These are phyloP conservation scores for Sebastes matsubarae DNA, from an alignment of 2,797 vertebrate species.

Conservation along the genomic window DNA sequence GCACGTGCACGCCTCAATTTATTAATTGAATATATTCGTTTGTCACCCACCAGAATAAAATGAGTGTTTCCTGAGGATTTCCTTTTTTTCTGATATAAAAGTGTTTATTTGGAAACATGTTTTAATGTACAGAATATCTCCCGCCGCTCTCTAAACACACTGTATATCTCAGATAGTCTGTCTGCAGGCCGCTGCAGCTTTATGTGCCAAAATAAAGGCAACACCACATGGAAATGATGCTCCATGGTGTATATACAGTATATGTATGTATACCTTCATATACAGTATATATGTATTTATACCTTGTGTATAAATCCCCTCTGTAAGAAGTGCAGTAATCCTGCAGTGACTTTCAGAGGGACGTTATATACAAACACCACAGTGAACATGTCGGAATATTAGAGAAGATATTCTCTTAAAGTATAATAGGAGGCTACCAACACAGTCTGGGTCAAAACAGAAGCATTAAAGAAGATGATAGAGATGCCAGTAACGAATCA, in stretches of 20 bases:
- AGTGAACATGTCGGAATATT: background rate
- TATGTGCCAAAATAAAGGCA: slow-evolving; percentile 1
- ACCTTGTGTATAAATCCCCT: background rate
- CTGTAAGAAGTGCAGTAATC: background rate
- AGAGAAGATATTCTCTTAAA: background rate
- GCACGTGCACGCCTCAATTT: background rate
- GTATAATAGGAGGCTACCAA: too few species aligned
- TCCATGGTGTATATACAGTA: background rate
- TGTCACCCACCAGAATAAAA: slow-evolving; percentile 12
- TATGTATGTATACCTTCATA: too few species aligned
- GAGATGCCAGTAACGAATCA: background rate
- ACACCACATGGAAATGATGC: background rate
- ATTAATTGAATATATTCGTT: slow-evolving; percentile 35
- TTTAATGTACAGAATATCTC: slow-evolving; percentile 56
- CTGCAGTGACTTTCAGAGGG: background rate
- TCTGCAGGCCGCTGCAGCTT: background rate
- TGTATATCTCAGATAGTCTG: background rate
- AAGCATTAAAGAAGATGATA: background rate
- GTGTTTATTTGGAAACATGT: slow-evolving; percentile 77
- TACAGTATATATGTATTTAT: too few species aligned
- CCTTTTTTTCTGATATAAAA: slow-evolving; percentile 67
- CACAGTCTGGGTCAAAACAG: too few species aligned
- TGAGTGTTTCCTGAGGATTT: background rate
- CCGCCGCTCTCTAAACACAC: background rate
- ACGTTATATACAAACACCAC: background rate